Evolutionary conservation across 2,888 invertebrate species (phyloP), one percentile per base, ranked within the genome.

Genomic region (Nyleta sp.): DNA sequence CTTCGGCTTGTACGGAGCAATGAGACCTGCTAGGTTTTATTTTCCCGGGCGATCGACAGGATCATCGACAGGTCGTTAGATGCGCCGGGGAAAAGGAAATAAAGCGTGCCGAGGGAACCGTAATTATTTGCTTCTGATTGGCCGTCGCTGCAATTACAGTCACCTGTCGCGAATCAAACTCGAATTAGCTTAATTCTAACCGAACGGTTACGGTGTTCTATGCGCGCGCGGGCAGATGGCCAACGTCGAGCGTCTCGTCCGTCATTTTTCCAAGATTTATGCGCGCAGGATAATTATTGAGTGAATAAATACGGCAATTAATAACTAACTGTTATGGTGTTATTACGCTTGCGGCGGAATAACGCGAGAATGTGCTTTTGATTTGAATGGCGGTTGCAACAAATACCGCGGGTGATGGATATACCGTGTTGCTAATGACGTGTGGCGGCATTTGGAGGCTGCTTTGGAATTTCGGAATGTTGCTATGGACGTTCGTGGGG

Each of bases 81-180:
- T 28, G 28, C 24, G 31, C 13, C 10, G 31, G 17, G 7, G 50
- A 50, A 68, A 67, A 60, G 18, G 48, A 59, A 71, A 13, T 24
- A 31, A 73, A 70, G 13, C 6, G 28, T 46, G 33, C 13, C 15
- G 48, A 44, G 33, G 65, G 18, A 62, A 52, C 46, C 28, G 44
- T 48, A 75, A 75, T 80, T 78, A 80, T 80, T 72, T 53, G 59
- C 71, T 78, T 78, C 64, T 78, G 60, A 78, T 78, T 71, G 62
- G 59, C 64, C 76, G 40, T 42, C 46, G 57, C 40, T 38, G 78
- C 55, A 80, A 76, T 80, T 80, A 80, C 60, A 73, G 50, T 80
- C 89, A 88, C 84, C 87, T 87, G 88, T 83, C 87, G 85, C 87
- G 85, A 84, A 88, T 89, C 85, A 86, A 87, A 89, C 83, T 87